A percentile compares a stretch with the other conserved stretches of the same genome.
Evolutionary conservation across 2,797 vertebrate species (phyloP).

Genomic region (Telmatherina bonti): DNA sequence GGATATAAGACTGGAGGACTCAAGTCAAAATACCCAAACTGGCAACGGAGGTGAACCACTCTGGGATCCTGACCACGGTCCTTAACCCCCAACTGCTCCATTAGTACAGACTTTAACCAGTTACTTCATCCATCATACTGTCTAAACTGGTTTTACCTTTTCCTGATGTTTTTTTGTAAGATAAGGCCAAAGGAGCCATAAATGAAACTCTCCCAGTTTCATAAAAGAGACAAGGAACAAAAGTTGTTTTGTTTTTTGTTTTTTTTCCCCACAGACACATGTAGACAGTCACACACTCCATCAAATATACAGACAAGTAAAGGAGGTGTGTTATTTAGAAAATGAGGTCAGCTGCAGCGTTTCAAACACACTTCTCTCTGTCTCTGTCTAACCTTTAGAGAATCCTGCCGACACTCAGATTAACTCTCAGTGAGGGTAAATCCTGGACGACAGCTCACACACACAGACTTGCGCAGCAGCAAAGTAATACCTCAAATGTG

Average conservation of each 20-base stretch:
- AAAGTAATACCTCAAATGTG: slow-evolving; percentile 39
- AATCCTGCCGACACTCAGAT: slow-evolving; percentile 72
- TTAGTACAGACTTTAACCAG: neutral
- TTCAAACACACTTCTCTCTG: slow-evolving; percentile 58
- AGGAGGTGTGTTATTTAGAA: slow-evolving; percentile 37
- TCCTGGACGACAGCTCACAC: slow-evolving; percentile 72
- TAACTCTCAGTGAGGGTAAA: slow-evolving; percentile 70
- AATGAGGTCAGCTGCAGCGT: slow-evolving; percentile 69
- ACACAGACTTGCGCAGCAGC: slow-evolving; percentile 19
- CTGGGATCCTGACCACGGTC: too few relatives aligned
- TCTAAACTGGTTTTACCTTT: neutral
- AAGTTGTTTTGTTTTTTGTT: slow-evolving; percentile 11
- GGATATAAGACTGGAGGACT: too few relatives aligned
- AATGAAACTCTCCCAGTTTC: neutral
- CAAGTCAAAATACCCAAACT: too few relatives aligned
- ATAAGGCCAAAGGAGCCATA: neutral
- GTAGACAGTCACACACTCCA: slow-evolving; percentile 8
- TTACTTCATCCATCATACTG: neutral
- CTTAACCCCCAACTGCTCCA: too few relatives aligned
- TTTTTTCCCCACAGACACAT: slow-evolving; percentile 9
- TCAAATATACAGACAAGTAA: slow-evolving; percentile 29
- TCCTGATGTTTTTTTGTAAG: neutral
- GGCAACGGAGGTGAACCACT: too few relatives aligned
- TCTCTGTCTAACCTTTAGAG: slow-evolving; percentile 73
- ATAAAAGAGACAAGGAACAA: neutral